phyloP scores from a whole-genome alignment of 1,140 invertebrate genomes.

The Pseudomyrmex gracilis region DNA sequence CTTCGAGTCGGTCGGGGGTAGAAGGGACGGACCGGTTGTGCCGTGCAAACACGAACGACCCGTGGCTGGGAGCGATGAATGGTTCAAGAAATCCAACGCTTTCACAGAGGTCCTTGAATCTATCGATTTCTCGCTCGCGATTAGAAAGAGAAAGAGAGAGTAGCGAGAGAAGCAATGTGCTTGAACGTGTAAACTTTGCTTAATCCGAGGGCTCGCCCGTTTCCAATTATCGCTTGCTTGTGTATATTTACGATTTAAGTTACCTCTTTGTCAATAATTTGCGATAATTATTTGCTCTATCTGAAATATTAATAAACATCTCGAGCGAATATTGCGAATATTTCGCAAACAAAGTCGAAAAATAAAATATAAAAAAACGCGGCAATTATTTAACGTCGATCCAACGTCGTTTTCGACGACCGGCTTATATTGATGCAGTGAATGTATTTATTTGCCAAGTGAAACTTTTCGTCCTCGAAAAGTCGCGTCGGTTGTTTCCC shows the following conservation, averaged over 20 bases:
- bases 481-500: constrained; percentile 33
- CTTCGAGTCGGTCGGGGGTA: neutral
- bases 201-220: neutral
- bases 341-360: too few species aligned
- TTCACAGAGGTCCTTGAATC: constrained; percentile 14
- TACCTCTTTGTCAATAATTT: neutral
- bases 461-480: neutral
- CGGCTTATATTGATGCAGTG: neutral
- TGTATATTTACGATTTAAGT: neutral
- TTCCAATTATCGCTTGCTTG: neutral
- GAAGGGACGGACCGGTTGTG: constrained; percentile 12
- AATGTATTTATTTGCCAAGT: constrained; percentile 3
- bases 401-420: too few species aligned
- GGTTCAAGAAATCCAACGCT: neutral
- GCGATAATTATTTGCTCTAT: neutral
- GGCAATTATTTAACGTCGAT: constrained; percentile 4
- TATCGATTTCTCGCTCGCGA: constrained; percentile 28
- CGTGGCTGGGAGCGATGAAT: neutral
- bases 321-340: too few species aligned
- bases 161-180: neutral
- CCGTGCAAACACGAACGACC: constrained; percentile 33
- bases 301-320: neutral
- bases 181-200: constrained; percentile 12
- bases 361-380: neutral
- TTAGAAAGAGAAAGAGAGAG: neutral